Conservation (phyloP, 1,140 invertebrate genomes). For the Amphibalanus amphitrite region DNA sequence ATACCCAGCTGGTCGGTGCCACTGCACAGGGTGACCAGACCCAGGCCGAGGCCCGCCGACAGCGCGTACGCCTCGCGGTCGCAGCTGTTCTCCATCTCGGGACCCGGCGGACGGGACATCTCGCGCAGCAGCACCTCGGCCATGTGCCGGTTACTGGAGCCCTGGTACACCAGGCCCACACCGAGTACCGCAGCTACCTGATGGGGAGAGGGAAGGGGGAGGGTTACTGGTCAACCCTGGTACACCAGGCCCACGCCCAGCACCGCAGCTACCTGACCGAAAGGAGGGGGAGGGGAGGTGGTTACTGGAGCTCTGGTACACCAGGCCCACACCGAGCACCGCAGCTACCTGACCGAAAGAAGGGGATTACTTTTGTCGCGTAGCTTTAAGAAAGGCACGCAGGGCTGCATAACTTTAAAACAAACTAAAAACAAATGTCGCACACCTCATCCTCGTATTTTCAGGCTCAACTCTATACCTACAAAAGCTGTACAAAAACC, state of each 20-base stretch:
- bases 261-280: conserved; percentile 15
- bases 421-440: no score
- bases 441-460: no score
- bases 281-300: conserved; percentile 15
- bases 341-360: conserved; percentile 13
- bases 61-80: conserved; percentile 89
- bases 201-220: conserved; percentile 7
- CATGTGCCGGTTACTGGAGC: conserved; percentile 80
- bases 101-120: conserved; percentile 81
- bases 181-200: conserved; percentile 55
- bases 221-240: conserved; percentile 48
- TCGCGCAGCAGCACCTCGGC: conserved; percentile 75
- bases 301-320: conserved; percentile 45
- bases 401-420: no score
- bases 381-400: no score
- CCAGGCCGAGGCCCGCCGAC: conserved; percentile 76
- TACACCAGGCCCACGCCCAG: conserved; percentile 8
- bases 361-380: no score
- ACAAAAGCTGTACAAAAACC: no score
- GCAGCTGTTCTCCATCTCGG: conserved; percentile 85
- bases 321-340: conserved; percentile 11
- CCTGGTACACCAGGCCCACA: conserved; percentile 78
- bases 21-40: conserved; percentile 62
- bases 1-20: conserved; percentile 47
- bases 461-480: no score